These are phyloP conservation scores for Hyposmocoma kahamanoa DNA, from an alignment of 1,140 invertebrate species.

Conservation along the genomic window DNA sequence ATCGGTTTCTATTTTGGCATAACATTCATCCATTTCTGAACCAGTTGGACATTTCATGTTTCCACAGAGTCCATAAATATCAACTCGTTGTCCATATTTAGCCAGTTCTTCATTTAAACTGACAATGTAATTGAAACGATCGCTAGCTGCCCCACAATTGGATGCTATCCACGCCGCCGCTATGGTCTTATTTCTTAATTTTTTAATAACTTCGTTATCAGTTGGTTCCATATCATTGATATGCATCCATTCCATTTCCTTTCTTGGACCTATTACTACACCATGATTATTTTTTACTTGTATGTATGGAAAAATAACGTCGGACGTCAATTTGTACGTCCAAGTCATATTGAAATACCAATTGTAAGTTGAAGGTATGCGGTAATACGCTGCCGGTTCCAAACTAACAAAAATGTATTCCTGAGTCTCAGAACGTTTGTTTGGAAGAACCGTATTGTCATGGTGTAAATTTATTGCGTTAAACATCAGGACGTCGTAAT, in stretches of 20 bases:
- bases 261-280: slow-evolving; percentile 38
- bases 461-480: too few relatives aligned
- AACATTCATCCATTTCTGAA: slow-evolving; percentile 50
- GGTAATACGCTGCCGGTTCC: slow-evolving; percentile 48
- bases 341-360: slow-evolving; percentile 78
- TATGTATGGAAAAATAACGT: slow-evolving; percentile 75
- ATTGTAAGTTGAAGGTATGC: slow-evolving; percentile 34
- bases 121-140: slow-evolving; percentile 70
- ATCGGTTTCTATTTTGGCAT: slow-evolving; percentile 40
- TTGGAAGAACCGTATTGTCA: slow-evolving; percentile 22
- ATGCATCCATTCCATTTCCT: slow-evolving; percentile 37
- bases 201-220: slow-evolving; percentile 18
- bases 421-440: slow-evolving; percentile 29
- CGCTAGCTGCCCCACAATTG: slow-evolving; percentile 72
- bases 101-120: slow-evolving; percentile 73
- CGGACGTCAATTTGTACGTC: slow-evolving; percentile 79
- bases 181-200: slow-evolving; percentile 39
- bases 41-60: slow-evolving; percentile 23
- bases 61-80: slow-evolving; percentile 79
- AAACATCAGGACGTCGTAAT: slow-evolving; percentile 45
- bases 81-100: slow-evolving; percentile 56
- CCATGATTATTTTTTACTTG: slow-evolving; percentile 38
- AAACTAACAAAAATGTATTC: slow-evolving; percentile 57
- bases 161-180: slow-evolving; percentile 75
- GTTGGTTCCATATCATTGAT: slow-evolving; percentile 36